These are phyloP conservation scores for Allophyes oxyacanthae DNA, from an alignment of 2,888 invertebrate genomes.

Conservation along the genomic window DNA sequence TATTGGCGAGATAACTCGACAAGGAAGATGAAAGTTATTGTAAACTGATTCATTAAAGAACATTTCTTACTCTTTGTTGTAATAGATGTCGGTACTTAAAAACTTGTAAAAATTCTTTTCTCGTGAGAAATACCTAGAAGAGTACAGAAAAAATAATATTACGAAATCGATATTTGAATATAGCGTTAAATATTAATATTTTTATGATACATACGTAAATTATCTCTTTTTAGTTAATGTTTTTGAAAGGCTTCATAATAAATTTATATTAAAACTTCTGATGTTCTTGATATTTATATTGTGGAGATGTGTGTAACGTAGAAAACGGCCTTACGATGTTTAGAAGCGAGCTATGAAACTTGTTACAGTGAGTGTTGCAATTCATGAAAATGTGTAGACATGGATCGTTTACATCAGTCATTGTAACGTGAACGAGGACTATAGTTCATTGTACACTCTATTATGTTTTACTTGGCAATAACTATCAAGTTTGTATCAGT, in stretches of 20 bases:
- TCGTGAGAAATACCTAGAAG: conserved; percentile 70
- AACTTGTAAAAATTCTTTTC: conserved; percentile 70
- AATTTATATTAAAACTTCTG: conserved; percentile 69
- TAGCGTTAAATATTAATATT: conserved; percentile 78
- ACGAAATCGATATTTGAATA: conserved; percentile 74
- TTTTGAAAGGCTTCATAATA: conserved; percentile 70
- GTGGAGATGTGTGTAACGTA: conserved; percentile 71
- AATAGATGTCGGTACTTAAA: conserved; percentile 83
- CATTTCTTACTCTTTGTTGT: conserved; percentile 70
- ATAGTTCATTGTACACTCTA: conserved; percentile 49
- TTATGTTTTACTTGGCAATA: conserved; percentile 64
- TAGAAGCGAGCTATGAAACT: conserved; percentile 59
- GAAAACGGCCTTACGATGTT: conserved; percentile 69
- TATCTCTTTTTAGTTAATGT: conserved; percentile 63
- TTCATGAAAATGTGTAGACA: conserved; percentile 45
- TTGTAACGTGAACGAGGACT: conserved; percentile 21
- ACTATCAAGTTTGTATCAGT: conserved; percentile 40
- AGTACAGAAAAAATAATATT: conserved; percentile 73
- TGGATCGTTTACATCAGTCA: conserved; percentile 32
- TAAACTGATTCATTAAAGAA: conserved; percentile 65
- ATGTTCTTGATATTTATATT: conserved; percentile 67
- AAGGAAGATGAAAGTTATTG: conserved; percentile 66
- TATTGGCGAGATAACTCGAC: conserved; percentile 74
- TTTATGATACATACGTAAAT: conserved; percentile 72
- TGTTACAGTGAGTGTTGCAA: conserved; percentile 58